Percentiles rank a stretch among this genome's conserved stretches.
These are phyloP conservation scores for Iselma pallidipennis DNA, from an alignment of 2,888 invertebrate genomes.

Conservation along the genomic window DNA sequence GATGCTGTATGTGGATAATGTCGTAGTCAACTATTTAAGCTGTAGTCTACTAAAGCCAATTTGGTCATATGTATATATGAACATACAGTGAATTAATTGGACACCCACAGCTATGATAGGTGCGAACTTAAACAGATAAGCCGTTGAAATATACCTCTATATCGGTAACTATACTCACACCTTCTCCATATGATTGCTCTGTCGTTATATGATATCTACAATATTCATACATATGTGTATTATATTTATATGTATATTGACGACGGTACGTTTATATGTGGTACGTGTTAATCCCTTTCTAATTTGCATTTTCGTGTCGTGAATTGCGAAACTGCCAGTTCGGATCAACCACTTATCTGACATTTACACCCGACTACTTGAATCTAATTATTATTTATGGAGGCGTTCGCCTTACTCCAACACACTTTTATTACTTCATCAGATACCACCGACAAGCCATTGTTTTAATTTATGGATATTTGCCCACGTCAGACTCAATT, in stretches of 20 bases:
- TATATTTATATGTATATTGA: not conserved
- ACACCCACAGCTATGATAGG: not conserved
- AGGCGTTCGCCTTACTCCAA: conserved; percentile 43
- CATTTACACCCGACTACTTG: conserved; percentile 52
- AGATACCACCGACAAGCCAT: conserved; percentile 29
- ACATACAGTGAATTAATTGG: not conserved
- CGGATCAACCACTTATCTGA: conserved; percentile 50
- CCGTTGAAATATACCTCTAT: not conserved
- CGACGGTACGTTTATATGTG: conserved; percentile 22
- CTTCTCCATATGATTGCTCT: not conserved
- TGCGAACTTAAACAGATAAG: not conserved
- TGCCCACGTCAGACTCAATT: conserved; percentile 15
- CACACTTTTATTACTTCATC: conserved; percentile 51
- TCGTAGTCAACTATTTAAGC: conserved; percentile 1
- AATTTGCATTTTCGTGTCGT: conserved; percentile 47
- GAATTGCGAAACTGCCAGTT: conserved; percentile 45
- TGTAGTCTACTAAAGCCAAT: not conserved
- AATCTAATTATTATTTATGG: conserved; percentile 54
- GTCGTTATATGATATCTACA: not conserved
- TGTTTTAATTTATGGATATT: conserved; percentile 28
- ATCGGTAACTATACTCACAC: not conserved
- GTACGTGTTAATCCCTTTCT: conserved; percentile 40
- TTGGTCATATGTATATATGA: not conserved
- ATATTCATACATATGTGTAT: not conserved
- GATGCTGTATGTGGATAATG: conserved; percentile 38